Evolutionary conservation across 2,113 vertebrate species (phyloP), one percentile per base, ranked within the genome.

Genomic region (Anguilla japonica): DNA sequence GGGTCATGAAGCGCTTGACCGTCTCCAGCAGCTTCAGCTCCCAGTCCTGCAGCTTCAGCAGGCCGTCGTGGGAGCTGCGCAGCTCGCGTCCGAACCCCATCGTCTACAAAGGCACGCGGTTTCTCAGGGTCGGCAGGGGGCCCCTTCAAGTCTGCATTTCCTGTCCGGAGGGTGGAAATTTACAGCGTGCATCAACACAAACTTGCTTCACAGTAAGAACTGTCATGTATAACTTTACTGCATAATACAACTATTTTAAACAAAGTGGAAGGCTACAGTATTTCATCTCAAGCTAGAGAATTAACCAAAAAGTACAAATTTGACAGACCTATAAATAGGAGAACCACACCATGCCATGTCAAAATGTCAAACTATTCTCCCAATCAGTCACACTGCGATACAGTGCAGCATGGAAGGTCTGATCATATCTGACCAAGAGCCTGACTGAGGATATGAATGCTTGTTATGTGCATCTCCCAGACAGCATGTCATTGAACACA

Each of bases 51-150:
- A 99, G 95, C 94, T 99, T 99, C 92, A 99, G 91, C 88, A 99
- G 96, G 89, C 98, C 97, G 92, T 99, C 98, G 43, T 99, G 98
- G 89, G 98, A 99, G 93, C 97, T 97, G 89, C 96, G 97, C 91
- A 99, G 93, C 88, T 99, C 98, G 92, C 95, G 97, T 94, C 98
- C 98, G 92, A 99, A 99, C 86, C 98, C 98, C 98, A 99, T 99
- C 89, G 95, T 96, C 91, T 89, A 79, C 71, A 88, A 96, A 96
- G 94, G 96, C 94, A 95, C 94, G 26, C 84, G 0, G 82, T 83
- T 50, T 81, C 57, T 88, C 85, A 14, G 50, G 14, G 79, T 40
- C 39, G 80, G 60, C 43, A 56, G 18, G 39, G 78, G 57, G 29
- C 29, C 16, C 81, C 56, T 87, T 87, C 87, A 87, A 43, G 83